Conservation (phyloP, 2,113 vertebrate genomes). For the Forbesichthys papilliferus region DNA sequence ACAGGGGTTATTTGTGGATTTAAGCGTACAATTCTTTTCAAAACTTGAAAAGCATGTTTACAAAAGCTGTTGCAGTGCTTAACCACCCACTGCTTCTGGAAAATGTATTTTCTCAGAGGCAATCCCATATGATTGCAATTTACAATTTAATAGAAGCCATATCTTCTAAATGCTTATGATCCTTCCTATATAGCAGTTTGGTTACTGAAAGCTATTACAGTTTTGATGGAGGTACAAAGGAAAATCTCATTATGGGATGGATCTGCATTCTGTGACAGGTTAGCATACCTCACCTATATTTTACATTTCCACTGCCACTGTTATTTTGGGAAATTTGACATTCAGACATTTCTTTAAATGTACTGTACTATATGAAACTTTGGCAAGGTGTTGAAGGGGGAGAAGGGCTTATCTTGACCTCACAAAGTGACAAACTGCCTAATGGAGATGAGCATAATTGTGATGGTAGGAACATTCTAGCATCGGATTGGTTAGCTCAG, state of each 20-base stretch:
- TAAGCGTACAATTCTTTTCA: neutral
- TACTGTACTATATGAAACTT: too few relatives aligned
- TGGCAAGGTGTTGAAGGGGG: too few relatives aligned
- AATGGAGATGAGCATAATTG: too few relatives aligned
- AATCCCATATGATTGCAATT: slow-evolving; percentile 16
- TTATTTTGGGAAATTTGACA: too few relatives aligned
- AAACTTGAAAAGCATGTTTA: slow-evolving; percentile 1
- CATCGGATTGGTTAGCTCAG: too few relatives aligned
- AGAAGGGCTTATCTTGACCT: too few relatives aligned
- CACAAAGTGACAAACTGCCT: too few relatives aligned
- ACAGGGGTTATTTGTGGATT: neutral
- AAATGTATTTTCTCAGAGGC: slow-evolving; percentile 20
- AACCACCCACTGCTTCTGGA: neutral
- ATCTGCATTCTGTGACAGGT: neutral
- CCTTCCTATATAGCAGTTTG: slow-evolving; percentile 21
- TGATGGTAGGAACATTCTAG: too few relatives aligned
- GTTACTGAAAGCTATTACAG: slow-evolving; percentile 11
- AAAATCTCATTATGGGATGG: slow-evolving; percentile 32
- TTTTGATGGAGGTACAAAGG: slow-evolving; percentile 16
- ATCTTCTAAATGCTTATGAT: slow-evolving; percentile 25
- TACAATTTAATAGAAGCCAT: neutral
- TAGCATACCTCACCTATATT: neutral
- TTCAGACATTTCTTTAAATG: too few relatives aligned
- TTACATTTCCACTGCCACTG: neutral
- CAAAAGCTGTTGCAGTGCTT: neutral